These are phyloP conservation scores for Delichon dasypus DNA, from an alignment of 2,797 vertebrate species.

Conservation along the genomic window DNA sequence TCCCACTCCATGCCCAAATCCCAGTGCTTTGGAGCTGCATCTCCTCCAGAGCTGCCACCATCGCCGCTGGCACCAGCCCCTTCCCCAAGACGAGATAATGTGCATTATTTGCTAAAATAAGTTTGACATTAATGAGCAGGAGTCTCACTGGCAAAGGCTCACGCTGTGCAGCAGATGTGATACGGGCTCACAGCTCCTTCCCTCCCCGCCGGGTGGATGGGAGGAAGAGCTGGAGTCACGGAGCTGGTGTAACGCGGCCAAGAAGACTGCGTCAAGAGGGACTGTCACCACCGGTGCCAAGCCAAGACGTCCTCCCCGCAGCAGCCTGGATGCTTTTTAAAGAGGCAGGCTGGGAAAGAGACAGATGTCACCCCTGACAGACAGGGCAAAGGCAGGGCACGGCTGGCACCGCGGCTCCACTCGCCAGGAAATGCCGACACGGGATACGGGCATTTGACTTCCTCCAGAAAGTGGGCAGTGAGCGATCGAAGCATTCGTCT, in stretches of 20 bases:
- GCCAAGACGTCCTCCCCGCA: not conserved
- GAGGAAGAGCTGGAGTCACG: not conserved
- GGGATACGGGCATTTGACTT: not conserved
- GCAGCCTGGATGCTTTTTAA: not conserved
- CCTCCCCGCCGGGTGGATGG: constrained; percentile 1
- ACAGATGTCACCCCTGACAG: not conserved
- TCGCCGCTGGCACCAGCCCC: constrained; percentile 14
- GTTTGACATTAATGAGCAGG: constrained; percentile 72
- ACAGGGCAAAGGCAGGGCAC: not conserved
- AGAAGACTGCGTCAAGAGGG: constrained; percentile 31
- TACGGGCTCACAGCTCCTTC: constrained; percentile 48
- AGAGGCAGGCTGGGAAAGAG: not conserved
- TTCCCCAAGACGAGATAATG: constrained; percentile 46
- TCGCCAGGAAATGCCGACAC: accelerated
- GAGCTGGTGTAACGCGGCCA: not conserved
- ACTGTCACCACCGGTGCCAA: not conserved
- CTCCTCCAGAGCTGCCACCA: accelerated
- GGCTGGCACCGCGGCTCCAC: not conserved
- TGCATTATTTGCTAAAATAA: constrained; percentile 64
- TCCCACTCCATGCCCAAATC: not conserved
- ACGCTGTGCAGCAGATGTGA: constrained; percentile 58
- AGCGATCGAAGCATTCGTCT: not conserved
- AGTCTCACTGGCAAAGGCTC: constrained; percentile 37
- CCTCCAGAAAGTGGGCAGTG: not conserved
- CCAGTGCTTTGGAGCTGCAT: not conserved